phyloP scores from a whole-genome alignment of 2,113 vertebrate genomes.

The Calonectris borealis region DNA sequence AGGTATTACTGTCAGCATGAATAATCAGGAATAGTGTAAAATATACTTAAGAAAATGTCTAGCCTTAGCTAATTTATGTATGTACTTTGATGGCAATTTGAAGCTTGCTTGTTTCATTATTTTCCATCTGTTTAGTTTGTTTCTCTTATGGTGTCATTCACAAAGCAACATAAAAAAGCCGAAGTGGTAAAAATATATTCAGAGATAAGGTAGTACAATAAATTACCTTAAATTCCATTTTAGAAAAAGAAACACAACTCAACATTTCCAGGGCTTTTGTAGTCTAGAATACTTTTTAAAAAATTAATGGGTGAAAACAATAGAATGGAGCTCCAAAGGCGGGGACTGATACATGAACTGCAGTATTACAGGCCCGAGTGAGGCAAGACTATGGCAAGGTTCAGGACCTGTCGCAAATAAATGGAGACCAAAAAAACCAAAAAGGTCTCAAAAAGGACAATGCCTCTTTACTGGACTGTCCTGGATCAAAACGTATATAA shows the following conservation, averaged over 20 bases:
- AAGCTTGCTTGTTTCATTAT: not conserved
- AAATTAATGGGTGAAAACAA: not conserved
- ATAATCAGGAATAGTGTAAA: not conserved
- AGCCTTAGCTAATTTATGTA: not conserved
- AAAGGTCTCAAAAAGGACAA: not conserved
- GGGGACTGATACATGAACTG: not conserved
- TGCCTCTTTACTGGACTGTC: not conserved
- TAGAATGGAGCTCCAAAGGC: not conserved
- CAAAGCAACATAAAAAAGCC: not conserved
- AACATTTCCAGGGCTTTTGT: not conserved
- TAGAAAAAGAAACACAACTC: not conserved
- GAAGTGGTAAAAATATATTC: not conserved
- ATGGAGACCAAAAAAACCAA: not conserved
- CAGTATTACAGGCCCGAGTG: not conserved
- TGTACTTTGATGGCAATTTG: not conserved
- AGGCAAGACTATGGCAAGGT: not conserved
- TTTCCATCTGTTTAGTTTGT: not conserved
- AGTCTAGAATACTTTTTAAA: not conserved
- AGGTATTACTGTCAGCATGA: not conserved
- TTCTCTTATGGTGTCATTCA: not conserved
- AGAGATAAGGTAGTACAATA: not conserved
- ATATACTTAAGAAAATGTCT: not conserved
- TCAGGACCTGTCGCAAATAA: not conserved
- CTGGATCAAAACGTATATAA: not conserved
- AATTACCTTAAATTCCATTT: not conserved